Base-by-base conservation (phyloP, 1,140 invertebrate species). In the Nylanderia fulva region DNA sequence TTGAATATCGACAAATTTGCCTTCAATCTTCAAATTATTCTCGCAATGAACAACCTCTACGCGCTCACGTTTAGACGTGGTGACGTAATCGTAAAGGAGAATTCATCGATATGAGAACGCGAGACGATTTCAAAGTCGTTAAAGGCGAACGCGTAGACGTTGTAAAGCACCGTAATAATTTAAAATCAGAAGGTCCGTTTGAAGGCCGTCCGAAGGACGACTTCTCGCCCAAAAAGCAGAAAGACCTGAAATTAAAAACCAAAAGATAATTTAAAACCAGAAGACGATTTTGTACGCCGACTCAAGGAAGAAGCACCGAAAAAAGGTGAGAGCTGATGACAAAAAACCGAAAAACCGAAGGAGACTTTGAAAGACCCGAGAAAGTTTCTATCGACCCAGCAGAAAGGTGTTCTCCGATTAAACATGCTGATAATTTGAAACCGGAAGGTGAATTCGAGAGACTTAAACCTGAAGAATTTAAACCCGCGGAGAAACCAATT, bases 111-210 rank as follows among this genome's bases (percentile, higher is more conserved):
- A 91, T 75, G 21, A 84, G 86, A 63, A 91, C 92, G 24, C 91
- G 87, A 68, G 92, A 94, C 56, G 93, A 94, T 84, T 94, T 92
- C 24, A 92, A 93, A 39, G 87, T 92, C 5, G 89, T 92, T 85
- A 94, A 76, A 89, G 89, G 95, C 0, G 96, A 97, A 90, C 91
- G 96, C 83, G 95, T 96, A 18, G 95, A 96, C 83, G 95, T 96
- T 42, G 93, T 96, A 54, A 95, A 95, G 72, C 90, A 93, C 74
- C 72, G 48, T 0, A 96, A 96, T 86, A 97, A 97, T 91, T 89
- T 97, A 0, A 95, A 93, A 89, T 93, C 95, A 0, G 97, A 97
- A 93, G 97, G 96, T 75, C 96, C 96, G 0, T 97, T 97, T 88
- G 96, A 97, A 87, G 93, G 95, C 66, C 96, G 95, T 0, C 94